phyloP scores from a whole-genome alignment of 2,797 vertebrate species.

The Diplodus puntazzo region DNA sequence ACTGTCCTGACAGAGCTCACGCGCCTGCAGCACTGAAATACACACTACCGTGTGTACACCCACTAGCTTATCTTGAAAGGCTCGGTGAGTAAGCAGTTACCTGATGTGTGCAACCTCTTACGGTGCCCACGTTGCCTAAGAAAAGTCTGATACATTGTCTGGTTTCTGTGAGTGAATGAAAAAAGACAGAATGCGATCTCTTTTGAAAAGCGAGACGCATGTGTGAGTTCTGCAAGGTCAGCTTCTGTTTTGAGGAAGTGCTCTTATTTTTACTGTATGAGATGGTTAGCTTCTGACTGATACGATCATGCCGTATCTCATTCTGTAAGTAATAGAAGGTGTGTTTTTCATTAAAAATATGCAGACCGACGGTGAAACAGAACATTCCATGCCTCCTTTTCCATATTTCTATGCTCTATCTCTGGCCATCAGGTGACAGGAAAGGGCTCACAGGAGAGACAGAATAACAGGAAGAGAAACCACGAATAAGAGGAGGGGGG shows the following conservation, averaged over 20 bases:
- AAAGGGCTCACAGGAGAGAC: slow-evolving; percentile 68
- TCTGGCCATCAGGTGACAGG: slow-evolving; percentile 77
- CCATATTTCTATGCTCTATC: slow-evolving; percentile 59
- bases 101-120: slow-evolving; percentile 35
- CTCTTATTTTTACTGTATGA: slow-evolving; percentile 37
- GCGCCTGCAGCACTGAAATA: slow-evolving; percentile 53
- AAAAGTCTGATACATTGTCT: background rate
- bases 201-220: background rate
- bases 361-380: slow-evolving; percentile 13
- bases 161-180: slow-evolving; percentile 9
- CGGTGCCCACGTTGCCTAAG: slow-evolving; percentile 3
- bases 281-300: slow-evolving; percentile 1
- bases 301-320: slow-evolving; percentile 5
- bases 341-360: slow-evolving; percentile 20
- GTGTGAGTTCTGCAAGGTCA: slow-evolving; percentile 23
- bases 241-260: slow-evolving; percentile 34
- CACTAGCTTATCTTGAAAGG: slow-evolving; percentile 57
- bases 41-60: slow-evolving; percentile 50
- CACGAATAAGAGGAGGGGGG: slow-evolving; percentile 57
- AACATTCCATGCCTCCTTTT: slow-evolving; percentile 37
- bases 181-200: slow-evolving; percentile 8
- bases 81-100: slow-evolving; percentile 61
- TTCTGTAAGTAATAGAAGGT: background rate
- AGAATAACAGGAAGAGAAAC: slow-evolving; percentile 83
- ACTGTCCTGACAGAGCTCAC: slow-evolving; percentile 29